Conservation (phyloP, 1,140 invertebrate genomes). For the Drosophila trapezifrons region DNA sequence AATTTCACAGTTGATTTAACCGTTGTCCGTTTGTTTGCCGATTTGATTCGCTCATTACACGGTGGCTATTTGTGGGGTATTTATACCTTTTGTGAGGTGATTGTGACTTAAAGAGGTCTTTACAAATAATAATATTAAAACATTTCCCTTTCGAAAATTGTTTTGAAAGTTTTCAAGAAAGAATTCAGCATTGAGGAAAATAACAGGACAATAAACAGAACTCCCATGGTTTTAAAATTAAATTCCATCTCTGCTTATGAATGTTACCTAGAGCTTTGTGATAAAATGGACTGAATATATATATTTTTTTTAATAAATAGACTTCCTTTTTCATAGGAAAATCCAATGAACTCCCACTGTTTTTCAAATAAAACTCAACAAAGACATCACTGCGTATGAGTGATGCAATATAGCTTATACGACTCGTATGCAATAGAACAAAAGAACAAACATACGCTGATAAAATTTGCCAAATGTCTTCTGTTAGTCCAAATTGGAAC, state of each 20-base stretch:
- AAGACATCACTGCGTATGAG: conserved; percentile 5
- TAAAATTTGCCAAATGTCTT: no score
- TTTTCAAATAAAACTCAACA: neutral
- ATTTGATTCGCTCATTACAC: conserved; percentile 31
- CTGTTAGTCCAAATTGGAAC: no score
- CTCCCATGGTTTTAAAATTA: neutral
- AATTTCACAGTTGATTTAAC: conserved; percentile 75
- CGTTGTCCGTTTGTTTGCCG: conserved; percentile 42
- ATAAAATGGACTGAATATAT: no score
- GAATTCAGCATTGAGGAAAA: no score
- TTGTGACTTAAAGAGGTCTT: no score
- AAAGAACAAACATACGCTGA: no score
- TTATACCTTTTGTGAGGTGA: neutral
- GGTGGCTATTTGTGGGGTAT: neutral
- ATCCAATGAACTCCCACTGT: neutral
- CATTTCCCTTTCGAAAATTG: neutral
- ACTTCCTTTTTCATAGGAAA: no score
- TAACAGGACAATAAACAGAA: no score
- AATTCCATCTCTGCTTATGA: no score
- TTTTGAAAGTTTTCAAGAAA: no score
- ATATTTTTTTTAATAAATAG: neutral
- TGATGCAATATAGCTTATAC: conserved; percentile 3
- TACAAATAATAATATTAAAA: neutral
- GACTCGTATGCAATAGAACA: neutral
- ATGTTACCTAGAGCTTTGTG: fast-evolving